phyloP scores from a whole-genome alignment of 2,797 vertebrate species.

The Acipenser oxyrinchus region DNA sequence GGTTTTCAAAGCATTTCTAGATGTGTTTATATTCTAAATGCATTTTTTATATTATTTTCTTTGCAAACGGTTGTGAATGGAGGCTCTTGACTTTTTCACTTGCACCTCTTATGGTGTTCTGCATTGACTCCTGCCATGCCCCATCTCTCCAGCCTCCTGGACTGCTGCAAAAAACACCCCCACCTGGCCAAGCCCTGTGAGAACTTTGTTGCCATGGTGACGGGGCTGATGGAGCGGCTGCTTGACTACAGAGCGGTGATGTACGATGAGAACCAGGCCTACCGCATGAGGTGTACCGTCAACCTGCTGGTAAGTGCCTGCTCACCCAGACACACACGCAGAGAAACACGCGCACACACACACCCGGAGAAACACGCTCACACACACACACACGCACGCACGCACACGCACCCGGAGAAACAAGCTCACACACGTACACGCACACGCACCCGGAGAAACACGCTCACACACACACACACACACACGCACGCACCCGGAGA shows the following conservation, averaged over 20 bases:
- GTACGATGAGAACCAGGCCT: constrained; percentile 41
- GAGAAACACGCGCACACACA: too few relatives aligned
- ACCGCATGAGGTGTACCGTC: constrained; percentile 46
- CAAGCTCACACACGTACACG: too few relatives aligned
- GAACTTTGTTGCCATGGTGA: constrained; percentile 28
- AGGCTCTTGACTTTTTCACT: neutral
- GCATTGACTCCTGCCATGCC: neutral
- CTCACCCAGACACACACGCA: too few relatives aligned
- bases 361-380: too few relatives aligned
- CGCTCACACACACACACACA: too few relatives aligned
- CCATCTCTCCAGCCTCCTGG: constrained; percentile 30
- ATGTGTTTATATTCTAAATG: too few relatives aligned
- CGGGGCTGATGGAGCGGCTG: constrained; percentile 38
- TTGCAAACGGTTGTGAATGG: neutral
- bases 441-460: too few relatives aligned
- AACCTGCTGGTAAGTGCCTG: constrained; percentile 37
- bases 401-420: too few relatives aligned
- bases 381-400: too few relatives aligned
- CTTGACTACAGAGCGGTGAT: constrained; percentile 41
- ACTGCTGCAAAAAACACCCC: constrained; percentile 27
- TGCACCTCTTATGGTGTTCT: neutral
- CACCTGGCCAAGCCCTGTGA: constrained; percentile 28
- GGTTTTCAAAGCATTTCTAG: too few relatives aligned
- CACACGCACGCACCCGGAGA: too few relatives aligned
- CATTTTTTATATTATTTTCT: too few relatives aligned